Evolutionary conservation across 2,113 vertebrate genomes (phyloP), one percentile per base, ranked within the genome.

Genomic region (Phyllopteryx taeniolatus): DNA sequence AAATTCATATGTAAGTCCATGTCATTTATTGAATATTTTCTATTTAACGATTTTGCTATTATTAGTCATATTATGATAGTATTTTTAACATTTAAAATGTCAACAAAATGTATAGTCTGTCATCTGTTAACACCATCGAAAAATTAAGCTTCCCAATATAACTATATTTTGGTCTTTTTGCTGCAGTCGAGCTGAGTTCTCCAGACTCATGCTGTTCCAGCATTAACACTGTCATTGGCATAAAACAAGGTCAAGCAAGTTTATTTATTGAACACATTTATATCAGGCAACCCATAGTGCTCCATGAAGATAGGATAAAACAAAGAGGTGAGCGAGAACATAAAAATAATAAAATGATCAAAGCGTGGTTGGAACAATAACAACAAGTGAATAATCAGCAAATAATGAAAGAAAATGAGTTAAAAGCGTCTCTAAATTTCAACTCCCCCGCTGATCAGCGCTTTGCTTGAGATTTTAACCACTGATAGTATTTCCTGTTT

Each of bases 271-370:
- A 31, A 43, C 64, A 47, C 20, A 66, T 66, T 65, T 17, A 47
- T 47, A 27, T 15, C 27, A 66, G 44, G 64, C 64, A 47, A 15
- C 43, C 22, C 43, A 66, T 47, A 66, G 64, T 66, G 64, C 44
- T 47, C 0, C 42, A 31, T 66, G 64, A 66, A 66, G n/a, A 46
- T 46, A 44, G 62, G 42, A 64, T n/a, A 39, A 64, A 64, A 43
- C 19, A 64, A 44, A 22, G 64, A 47, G 44, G n/a, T 44, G 15
- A 66, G 43, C 14, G 10, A 66, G 64, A 66, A 47, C 64, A 66
- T 66, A 31, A 66, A 66, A 66, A 65, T 46, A 65, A 65, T 65
- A 46, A 65, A 27, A 47, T 47, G 64, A 66, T 66, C 64, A 27
- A 66, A 66, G 43, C 47, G 31, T 27, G 14, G 20, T 22, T 4